Evolutionary conservation across 1,140 invertebrate species (phyloP), one percentile per base, ranked within the genome.

Genomic region (Batillaria attramentaria): DNA sequence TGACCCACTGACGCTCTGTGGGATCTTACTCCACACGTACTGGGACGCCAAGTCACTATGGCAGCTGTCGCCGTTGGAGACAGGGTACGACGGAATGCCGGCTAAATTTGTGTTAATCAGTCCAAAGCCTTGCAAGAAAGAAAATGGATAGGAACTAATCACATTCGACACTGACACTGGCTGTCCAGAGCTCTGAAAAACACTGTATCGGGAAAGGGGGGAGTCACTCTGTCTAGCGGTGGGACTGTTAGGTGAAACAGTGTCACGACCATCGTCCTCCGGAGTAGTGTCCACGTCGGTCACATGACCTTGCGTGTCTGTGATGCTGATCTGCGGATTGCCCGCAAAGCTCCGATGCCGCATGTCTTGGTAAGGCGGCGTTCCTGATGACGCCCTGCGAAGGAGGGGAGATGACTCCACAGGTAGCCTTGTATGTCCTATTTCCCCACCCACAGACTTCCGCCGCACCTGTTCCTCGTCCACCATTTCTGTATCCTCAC

Each of bases 241-340:
- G 60, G 69, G 82, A 50, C 16, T 28, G 42, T 70, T 72, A 16
- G 62, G 57, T 16, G 80, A 46, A 54, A 65, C 54, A 35, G 66
- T 18, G 68, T 83, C 79, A 62, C 66, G 72, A 18, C 60, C 66
- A 24, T 78, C 77, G 20, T 83, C 84, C 24, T 96, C 80, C 95
- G 96, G 24, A 94, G 96, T 31, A 94, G 95, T 90, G 94, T 93
- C 80, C 35, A 86, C 94, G 93, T 77, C 91, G 83, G 88, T 95
- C 95, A 66, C 93, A 94, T 28, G 95, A 94, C 87, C 90, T 62
- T 80, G 95, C 93, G 2, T 94, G 78, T 98, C 97, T 0, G 96
- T 97, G 5, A 97, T 93, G 83, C 95, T 97, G 81, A 98, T 98
- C 90, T 97, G 96, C 0, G 97, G 96, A 86, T 90, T 91, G 42